Conservation (phyloP, 2,888 invertebrate genomes). For the Horisme vitalbata region DNA sequence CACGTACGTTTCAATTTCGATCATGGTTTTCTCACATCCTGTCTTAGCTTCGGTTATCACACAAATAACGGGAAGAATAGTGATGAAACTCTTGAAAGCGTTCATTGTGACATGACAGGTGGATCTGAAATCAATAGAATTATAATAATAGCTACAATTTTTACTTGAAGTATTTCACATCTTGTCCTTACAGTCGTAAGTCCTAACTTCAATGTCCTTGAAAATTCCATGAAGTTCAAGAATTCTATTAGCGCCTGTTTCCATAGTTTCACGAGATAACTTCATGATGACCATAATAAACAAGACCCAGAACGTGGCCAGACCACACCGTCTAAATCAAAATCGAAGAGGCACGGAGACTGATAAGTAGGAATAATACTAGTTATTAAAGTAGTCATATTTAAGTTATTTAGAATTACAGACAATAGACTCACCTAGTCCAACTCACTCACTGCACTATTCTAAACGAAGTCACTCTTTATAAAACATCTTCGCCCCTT, state of each 20-base stretch:
- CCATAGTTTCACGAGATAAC: too few relatives aligned
- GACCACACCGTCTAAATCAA: too few relatives aligned
- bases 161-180: too few relatives aligned
- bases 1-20: conserved; percentile 67
- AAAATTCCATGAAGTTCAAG: too few relatives aligned
- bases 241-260: too few relatives aligned
- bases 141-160: too few relatives aligned
- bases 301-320: too few relatives aligned
- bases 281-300: too few relatives aligned
- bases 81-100: conserved; percentile 34
- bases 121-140: conserved; percentile 18
- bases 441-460: not conserved
- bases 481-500: conserved; percentile 64
- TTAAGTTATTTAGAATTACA: too few relatives aligned
- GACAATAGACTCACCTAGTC: conserved; percentile 16
- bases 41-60: conserved; percentile 35
- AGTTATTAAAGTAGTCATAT: not conserved
- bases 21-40: conserved; percentile 69
- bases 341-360: too few relatives aligned
- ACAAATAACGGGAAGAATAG: conserved; percentile 34
- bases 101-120: conserved; percentile 55
- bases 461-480: conserved; percentile 36
- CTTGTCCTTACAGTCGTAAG: too few relatives aligned
- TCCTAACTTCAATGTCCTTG: too few relatives aligned
- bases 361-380: not conserved